Conservation (phyloP, 2,797 vertebrate genomes). For the Enteromius afrohamiltoni region DNA sequence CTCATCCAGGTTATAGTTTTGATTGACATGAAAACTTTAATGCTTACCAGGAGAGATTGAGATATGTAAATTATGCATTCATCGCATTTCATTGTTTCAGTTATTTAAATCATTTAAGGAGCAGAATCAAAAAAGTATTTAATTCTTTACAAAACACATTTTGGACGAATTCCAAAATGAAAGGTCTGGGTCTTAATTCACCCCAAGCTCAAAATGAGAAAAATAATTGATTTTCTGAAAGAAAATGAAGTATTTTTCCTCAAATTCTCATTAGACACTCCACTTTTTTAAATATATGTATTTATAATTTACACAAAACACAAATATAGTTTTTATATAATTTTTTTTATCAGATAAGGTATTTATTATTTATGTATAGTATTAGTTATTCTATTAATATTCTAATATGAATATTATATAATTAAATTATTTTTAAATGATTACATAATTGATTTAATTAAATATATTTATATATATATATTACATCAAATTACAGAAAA, state of each 20-base stretch:
- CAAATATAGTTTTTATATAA: not conserved
- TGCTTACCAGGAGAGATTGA: not conserved
- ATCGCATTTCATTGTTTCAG: not conserved
- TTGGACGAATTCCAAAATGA: not conserved
- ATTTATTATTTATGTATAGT: not conserved
- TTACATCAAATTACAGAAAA: not conserved
- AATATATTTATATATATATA: not conserved
- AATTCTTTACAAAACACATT: not conserved
- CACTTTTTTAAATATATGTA: not conserved
- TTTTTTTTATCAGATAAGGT: not conserved
- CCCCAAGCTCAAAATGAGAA: not conserved
- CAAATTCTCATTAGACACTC: not conserved
- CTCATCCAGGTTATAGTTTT: slow-evolving; percentile 4
- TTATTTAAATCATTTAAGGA: not conserved
- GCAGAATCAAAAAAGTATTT: not conserved
- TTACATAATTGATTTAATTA: not conserved
- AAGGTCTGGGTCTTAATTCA: not conserved
- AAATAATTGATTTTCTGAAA: slow-evolving; percentile 7
- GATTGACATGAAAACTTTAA: not conserved
- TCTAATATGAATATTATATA: not conserved
- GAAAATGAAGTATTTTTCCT: not conserved
- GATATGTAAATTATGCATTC: not conserved
- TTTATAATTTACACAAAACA: not conserved
- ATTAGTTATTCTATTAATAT: not conserved
- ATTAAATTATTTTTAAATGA: not conserved